A percentile compares a stretch with the other conserved stretches of the same genome.
Conservation (phyloP, 1,140 invertebrate species). For the Episyrphus balteatus region DNA sequence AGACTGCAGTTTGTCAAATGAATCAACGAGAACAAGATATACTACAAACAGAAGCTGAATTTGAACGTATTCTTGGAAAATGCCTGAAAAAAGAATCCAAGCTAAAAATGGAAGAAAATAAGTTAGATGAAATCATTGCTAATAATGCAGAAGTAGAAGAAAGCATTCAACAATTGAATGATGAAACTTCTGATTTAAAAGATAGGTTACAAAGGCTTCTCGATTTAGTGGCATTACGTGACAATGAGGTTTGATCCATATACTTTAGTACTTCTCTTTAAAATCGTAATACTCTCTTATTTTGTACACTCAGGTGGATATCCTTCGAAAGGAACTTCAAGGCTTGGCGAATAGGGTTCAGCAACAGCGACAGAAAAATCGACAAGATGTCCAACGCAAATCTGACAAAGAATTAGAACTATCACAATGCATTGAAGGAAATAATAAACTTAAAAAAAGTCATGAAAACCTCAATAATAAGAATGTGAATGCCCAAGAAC, state of each 20-base stretch:
- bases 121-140: slow-evolving; percentile 20
- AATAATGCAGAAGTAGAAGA: slow-evolving; percentile 28
- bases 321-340: slow-evolving; percentile 23
- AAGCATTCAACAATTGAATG: slow-evolving; percentile 20
- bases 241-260: slow-evolving; percentile 13
- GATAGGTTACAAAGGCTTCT: slow-evolving; percentile 16
- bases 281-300: not conserved
- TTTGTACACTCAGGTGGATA: slow-evolving; percentile 9
- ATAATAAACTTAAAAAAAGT: slow-evolving; percentile 16
- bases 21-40: slow-evolving; percentile 29
- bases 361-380: slow-evolving; percentile 26
- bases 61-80: slow-evolving; percentile 6
- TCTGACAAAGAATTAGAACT: slow-evolving; percentile 13
- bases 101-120: slow-evolving; percentile 13
- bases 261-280: not conserved
- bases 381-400: slow-evolving; percentile 9
- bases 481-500: slow-evolving; percentile 21
- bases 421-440: slow-evolving; percentile 9
- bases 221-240: slow-evolving; percentile 18
- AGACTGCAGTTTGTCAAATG: slow-evolving; percentile 31
- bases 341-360: slow-evolving; percentile 22
- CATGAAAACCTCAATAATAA: slow-evolving; percentile 17
- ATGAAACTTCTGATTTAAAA: slow-evolving; percentile 22
- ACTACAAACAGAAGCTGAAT: slow-evolving; percentile 15
- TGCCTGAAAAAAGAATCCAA: slow-evolving; percentile 1